A percentile compares a stretch with the other conserved stretches of the same genome.
phyloP scores from a whole-genome alignment of 2,113 vertebrate species.

The Sitta europaea region DNA sequence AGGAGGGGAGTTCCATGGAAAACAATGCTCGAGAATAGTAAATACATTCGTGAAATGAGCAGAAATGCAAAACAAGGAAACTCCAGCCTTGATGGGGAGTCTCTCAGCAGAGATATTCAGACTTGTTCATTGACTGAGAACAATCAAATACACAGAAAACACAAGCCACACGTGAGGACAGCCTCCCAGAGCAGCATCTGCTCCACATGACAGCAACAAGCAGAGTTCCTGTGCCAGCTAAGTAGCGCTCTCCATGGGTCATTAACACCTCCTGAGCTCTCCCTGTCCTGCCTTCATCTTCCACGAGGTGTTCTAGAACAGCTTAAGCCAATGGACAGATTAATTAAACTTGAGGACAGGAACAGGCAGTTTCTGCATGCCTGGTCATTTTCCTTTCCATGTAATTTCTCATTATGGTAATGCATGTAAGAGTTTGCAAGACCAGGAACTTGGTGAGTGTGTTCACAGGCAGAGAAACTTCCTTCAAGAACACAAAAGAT shows the following conservation, averaged over 20 bases:
- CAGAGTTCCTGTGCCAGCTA: neutral
- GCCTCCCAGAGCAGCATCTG: neutral
- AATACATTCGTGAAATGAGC: neutral
- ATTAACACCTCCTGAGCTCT: neutral
- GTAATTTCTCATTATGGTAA: slow-evolving; percentile 35
- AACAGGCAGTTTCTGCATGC: neutral
- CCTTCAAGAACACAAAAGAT: neutral
- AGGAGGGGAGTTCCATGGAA: rapidly evolving
- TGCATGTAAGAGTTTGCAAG: neutral
- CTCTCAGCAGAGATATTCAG: neutral
- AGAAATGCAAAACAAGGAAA: neutral
- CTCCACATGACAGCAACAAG: neutral
- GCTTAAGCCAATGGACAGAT: neutral
- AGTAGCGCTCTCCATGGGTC: neutral
- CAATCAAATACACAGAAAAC: neutral
- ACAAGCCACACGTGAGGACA: rapidly evolving
- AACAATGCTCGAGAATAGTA: neutral
- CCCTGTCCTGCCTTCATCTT: neutral
- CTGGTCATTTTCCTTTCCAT: neutral
- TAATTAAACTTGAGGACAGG: neutral
- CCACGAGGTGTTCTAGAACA: neutral
- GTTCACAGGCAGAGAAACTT: neutral
- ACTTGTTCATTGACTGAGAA: neutral
- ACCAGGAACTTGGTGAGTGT: neutral
- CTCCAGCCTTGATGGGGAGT: neutral